Conservation (phyloP, 2,797 vertebrate species). For the Bovichtus diacanthus region DNA sequence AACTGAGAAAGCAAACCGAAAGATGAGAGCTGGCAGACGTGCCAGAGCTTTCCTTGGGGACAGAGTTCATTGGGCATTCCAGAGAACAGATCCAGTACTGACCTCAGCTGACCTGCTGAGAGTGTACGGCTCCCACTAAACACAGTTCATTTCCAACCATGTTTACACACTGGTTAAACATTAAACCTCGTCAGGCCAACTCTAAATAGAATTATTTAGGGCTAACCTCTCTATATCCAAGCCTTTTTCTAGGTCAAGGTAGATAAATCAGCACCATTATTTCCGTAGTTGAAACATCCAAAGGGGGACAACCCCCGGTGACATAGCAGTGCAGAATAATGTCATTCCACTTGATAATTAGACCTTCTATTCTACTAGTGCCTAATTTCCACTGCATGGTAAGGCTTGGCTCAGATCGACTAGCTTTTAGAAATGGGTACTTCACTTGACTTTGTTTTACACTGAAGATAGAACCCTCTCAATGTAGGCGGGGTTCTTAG, state of each 20-base stretch:
- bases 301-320: slow-evolving; percentile 22
- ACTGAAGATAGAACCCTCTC: not conserved
- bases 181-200: slow-evolving; percentile 11
- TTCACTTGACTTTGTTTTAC: not conserved
- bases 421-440: not conserved
- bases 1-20: slow-evolving; percentile 8
- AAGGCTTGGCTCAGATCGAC: not conserved
- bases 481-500: not conserved
- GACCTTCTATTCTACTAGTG: slow-evolving; percentile 10
- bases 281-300: not conserved
- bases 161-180: slow-evolving; percentile 42
- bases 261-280: slow-evolving; percentile 12
- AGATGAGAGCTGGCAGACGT: slow-evolving; percentile 19
- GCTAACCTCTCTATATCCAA: not conserved
- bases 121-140: slow-evolving; percentile 35
- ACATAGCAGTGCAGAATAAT: slow-evolving; percentile 26
- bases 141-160: slow-evolving; percentile 16
- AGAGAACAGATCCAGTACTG: slow-evolving; percentile 38
- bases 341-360: slow-evolving; percentile 46
- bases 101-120: slow-evolving; percentile 56
- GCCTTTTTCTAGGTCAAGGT: not conserved
- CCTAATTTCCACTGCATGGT: not conserved
- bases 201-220: not conserved
- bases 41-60: slow-evolving; percentile 43
- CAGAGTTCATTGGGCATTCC: slow-evolving; percentile 48